Evolutionary conservation across 64 coral and sea anemone species (phyloP).

Genomic region (Cladopsammia gracilis): DNA sequence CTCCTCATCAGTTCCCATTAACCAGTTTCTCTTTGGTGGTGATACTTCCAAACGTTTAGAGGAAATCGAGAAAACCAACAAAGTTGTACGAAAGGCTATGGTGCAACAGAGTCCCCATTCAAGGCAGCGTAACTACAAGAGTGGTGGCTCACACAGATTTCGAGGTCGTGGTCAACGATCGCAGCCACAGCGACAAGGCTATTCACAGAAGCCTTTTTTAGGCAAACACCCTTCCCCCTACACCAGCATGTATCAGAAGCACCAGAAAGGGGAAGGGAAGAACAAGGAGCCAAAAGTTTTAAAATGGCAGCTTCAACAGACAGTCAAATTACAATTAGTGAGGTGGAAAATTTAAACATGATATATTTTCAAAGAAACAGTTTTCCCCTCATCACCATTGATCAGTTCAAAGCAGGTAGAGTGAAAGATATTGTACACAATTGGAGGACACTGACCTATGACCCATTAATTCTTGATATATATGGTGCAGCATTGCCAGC

Average conservation of each 20-base stretch:
- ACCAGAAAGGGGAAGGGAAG: conserved; percentile 14
- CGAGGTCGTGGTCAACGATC: not conserved
- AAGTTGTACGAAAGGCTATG: conserved; percentile 19
- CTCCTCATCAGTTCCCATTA: conserved; percentile 53
- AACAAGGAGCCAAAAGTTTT: conserved; percentile 22
- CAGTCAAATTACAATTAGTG: not conserved
- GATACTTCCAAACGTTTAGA: conserved; percentile 21
- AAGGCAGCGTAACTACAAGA: conserved; percentile 2
- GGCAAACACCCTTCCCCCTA: not conserved
- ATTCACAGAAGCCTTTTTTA: conserved; percentile 36
- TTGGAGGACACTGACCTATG: too few species aligned
- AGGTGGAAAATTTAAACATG: not conserved
- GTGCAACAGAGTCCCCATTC: not conserved
- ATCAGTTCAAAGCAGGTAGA: not conserved
- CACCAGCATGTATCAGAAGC: not conserved
- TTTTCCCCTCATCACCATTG: not conserved
- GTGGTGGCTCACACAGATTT: not conserved
- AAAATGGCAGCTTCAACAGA: not conserved
- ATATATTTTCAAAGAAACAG: not conserved
- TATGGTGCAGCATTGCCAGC: too few species aligned
- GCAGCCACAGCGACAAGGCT: not conserved
- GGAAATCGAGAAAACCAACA: conserved; percentile 17
- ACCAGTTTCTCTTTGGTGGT: conserved; percentile 50
- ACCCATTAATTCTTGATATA: too few species aligned
- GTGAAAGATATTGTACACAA: too few species aligned